These are phyloP conservation scores for Henicopernis longicauda DNA, from an alignment of 2,113 vertebrate genomes.

Conservation along the genomic window DNA sequence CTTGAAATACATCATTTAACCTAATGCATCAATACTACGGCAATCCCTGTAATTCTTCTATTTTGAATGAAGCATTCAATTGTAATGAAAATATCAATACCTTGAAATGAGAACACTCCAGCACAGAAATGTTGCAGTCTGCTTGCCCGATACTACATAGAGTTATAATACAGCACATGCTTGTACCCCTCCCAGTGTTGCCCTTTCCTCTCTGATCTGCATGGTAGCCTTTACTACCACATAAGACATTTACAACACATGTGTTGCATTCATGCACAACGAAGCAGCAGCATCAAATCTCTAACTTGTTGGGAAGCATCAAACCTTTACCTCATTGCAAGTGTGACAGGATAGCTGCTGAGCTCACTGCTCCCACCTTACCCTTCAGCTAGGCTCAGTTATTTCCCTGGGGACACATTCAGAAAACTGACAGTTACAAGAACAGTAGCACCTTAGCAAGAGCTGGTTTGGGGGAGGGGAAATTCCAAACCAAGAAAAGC, in stretches of 20 bases:
- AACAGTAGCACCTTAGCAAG: constrained; percentile 4
- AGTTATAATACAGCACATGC: neutral
- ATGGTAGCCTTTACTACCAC: neutral
- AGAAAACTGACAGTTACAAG: neutral
- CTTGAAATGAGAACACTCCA: constrained; percentile 39
- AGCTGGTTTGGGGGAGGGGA: constrained; percentile 5
- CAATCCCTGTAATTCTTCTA: neutral
- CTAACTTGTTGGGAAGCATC: neutral
- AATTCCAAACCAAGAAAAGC: constrained; percentile 1
- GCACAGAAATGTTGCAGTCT: neutral
- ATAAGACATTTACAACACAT: neutral
- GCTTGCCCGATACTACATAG: neutral
- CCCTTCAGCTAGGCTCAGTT: constrained; percentile 34
- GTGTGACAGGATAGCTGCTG: neutral
- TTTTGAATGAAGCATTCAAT: neutral
- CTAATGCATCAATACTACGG: neutral
- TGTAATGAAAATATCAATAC: constrained; percentile 25
- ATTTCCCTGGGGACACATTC: constrained; percentile 16
- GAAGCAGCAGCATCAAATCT: neutral
- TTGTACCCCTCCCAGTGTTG: neutral
- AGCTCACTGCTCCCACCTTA: constrained; percentile 4
- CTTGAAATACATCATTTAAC: neutral
- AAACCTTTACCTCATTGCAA: neutral
- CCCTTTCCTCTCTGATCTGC: neutral
- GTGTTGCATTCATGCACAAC: neutral